Percentiles rank a stretch among this genome's conserved stretches.
phyloP scores from a whole-genome alignment of 2,113 vertebrate genomes.

The Cyanoderma ruficeps region DNA sequence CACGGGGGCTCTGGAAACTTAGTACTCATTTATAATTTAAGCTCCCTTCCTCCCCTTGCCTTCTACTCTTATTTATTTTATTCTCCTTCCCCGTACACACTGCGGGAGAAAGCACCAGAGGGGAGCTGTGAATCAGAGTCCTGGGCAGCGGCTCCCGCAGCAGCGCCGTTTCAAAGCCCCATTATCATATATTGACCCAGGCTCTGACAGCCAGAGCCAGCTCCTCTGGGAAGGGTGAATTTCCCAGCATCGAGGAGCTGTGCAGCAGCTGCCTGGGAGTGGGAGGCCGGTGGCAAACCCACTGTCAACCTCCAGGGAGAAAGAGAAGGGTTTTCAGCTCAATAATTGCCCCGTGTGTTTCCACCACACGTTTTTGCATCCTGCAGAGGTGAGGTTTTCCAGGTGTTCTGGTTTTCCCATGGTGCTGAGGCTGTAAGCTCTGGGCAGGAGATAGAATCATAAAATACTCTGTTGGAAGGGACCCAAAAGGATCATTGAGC shows the following conservation, averaged over 20 bases:
- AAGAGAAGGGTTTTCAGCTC: background rate
- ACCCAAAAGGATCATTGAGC: background rate
- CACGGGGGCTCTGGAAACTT: constrained; percentile 31
- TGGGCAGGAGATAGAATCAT: background rate
- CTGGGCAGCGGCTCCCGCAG: constrained; percentile 28
- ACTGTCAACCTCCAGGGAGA: background rate
- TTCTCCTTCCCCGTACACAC: background rate
- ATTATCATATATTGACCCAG: constrained; percentile 71
- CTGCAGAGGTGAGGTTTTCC: background rate
- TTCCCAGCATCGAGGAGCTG: constrained; percentile 34
- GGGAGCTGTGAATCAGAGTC: constrained; percentile 67
- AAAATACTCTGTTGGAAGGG: background rate
- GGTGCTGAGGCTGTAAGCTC: background rate
- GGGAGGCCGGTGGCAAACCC: background rate
- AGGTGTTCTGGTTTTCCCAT: background rate
- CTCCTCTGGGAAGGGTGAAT: constrained; percentile 3
- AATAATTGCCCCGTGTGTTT: rapidly evolving
- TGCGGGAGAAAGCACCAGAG: constrained; percentile 37
- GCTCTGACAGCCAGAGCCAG: constrained; percentile 59
- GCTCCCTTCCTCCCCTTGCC: background rate
- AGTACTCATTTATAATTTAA: constrained; percentile 65
- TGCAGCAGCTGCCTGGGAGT: background rate
- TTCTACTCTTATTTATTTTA: constrained; percentile 57
- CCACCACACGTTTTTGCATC: background rate
- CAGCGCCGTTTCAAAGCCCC: constrained; percentile 51